These are phyloP conservation scores for Pantala flavescens DNA, from an alignment of 1,140 invertebrate species.

Conservation along the genomic window DNA sequence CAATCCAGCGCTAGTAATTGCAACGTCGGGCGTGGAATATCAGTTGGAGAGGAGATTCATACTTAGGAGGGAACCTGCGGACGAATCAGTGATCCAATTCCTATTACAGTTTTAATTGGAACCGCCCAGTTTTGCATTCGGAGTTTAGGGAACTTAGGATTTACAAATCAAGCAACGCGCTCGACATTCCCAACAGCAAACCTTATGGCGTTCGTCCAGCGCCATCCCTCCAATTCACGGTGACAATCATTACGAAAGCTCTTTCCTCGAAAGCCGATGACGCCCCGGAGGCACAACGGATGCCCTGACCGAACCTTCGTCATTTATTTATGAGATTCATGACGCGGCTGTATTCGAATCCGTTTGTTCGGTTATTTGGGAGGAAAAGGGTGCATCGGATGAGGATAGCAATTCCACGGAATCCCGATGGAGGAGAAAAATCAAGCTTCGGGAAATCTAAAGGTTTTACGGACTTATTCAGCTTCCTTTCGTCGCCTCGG, in stretches of 20 bases:
- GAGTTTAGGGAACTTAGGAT: not conserved
- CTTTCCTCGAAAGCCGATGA: slow-evolving; percentile 3
- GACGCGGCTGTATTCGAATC: not conserved
- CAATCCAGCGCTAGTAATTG: no score
- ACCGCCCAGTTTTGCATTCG: not conserved
- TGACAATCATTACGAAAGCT: not conserved
- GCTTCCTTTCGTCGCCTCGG: no score
- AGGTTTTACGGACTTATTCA: no score
- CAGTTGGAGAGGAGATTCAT: no score
- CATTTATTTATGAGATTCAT: slow-evolving; percentile 10
- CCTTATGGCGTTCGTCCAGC: not conserved
- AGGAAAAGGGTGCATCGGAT: no score
- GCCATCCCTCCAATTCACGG: not conserved
- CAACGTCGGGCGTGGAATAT: no score
- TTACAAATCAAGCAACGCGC: not conserved
- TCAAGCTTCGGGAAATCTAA: no score
- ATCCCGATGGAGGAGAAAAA: no score
- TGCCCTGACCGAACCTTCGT: not conserved
- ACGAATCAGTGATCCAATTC: not conserved
- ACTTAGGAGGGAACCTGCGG: no score
- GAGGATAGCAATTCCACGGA: no score
- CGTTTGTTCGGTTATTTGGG: not conserved
- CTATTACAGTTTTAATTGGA: slow-evolving; percentile 3
- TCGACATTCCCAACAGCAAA: not conserved
- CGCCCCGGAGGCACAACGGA: not conserved